Conservation (phyloP, 2,797 vertebrate species). For the Pseudomugil gertrudae region DNA sequence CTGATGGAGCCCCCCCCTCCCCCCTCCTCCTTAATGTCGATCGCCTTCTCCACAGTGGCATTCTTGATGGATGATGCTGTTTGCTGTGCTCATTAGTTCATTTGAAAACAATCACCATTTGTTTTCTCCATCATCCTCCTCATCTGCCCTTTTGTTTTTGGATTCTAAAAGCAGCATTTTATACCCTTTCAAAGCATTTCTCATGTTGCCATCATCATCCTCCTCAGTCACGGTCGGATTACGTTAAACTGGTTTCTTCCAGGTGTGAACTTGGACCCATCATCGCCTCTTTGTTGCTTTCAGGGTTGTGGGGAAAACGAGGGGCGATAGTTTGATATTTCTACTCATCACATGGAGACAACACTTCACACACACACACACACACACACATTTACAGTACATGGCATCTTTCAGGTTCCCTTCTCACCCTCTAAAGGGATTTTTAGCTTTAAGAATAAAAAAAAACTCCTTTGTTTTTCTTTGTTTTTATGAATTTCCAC, state of each 20-base stretch:
- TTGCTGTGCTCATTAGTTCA: neutral
- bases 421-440: constrained; percentile 66
- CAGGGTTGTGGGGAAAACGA: neutral
- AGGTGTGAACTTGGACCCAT: too few relatives aligned
- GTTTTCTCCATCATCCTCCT: neutral
- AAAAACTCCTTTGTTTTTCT: constrained; percentile 57
- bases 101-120: neutral
- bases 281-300: neutral
- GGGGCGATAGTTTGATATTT: neutral
- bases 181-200: neutral
- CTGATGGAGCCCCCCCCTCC: too few relatives aligned
- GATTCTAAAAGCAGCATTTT: neutral
- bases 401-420: constrained; percentile 70
- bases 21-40: too few relatives aligned
- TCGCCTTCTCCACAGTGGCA: neutral
- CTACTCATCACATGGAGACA: constrained; percentile 55
- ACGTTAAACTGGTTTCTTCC: too few relatives aligned
- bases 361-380: neutral
- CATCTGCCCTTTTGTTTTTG: too few relatives aligned
- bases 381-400: neutral
- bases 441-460: constrained; percentile 74
- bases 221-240: neutral
- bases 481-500: constrained; percentile 59
- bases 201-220: neutral
- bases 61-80: neutral